phyloP scores from a whole-genome alignment of 1,140 invertebrate species.

The Drusus annulatus region DNA sequence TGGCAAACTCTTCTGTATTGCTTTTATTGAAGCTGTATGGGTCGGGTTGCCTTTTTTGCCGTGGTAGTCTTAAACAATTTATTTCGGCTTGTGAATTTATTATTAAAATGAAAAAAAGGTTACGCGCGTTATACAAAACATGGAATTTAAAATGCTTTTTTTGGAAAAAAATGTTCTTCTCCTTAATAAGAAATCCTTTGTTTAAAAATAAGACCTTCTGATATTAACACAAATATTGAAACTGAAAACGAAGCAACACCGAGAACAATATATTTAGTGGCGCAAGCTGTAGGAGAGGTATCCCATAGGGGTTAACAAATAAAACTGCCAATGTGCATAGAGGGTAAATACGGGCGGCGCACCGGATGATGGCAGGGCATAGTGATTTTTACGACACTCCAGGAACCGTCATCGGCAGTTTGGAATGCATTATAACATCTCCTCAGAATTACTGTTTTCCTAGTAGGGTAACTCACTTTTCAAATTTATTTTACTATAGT shows the following conservation, averaged over 20 bases:
- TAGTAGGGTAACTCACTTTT: slow-evolving; percentile 8
- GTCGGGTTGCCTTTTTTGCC: slow-evolving; percentile 36
- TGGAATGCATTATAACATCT: slow-evolving; percentile 43
- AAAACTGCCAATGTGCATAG: slow-evolving; percentile 56
- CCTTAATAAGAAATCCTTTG: no score
- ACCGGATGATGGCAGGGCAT: slow-evolving; percentile 44
- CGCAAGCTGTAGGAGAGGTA: slow-evolving; percentile 33
- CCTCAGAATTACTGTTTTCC: slow-evolving; percentile 10
- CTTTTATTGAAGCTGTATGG: slow-evolving; percentile 45
- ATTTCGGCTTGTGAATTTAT: slow-evolving; percentile 41
- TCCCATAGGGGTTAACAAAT: slow-evolving; percentile 52
- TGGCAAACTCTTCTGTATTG: slow-evolving; percentile 43
- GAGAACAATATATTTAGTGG: slow-evolving; percentile 51
- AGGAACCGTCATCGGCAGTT: slow-evolving; percentile 49
- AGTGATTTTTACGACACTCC: slow-evolving; percentile 57
- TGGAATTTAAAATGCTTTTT: neutral
- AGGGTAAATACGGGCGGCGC: slow-evolving; percentile 21
- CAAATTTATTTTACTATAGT: slow-evolving; percentile 48
- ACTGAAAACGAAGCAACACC: slow-evolving; percentile 6
- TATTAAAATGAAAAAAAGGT: slow-evolving; percentile 38
- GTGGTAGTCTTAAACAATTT: slow-evolving; percentile 37
- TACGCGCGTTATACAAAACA: neutral
- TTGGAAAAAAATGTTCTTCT: neutral
- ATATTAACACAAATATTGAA: slow-evolving; percentile 10
- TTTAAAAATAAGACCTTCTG: neutral